These are phyloP conservation scores for Hypocryptadius cinnamomeus DNA, from an alignment of 2,113 vertebrate genomes.

Conservation along the genomic window DNA sequence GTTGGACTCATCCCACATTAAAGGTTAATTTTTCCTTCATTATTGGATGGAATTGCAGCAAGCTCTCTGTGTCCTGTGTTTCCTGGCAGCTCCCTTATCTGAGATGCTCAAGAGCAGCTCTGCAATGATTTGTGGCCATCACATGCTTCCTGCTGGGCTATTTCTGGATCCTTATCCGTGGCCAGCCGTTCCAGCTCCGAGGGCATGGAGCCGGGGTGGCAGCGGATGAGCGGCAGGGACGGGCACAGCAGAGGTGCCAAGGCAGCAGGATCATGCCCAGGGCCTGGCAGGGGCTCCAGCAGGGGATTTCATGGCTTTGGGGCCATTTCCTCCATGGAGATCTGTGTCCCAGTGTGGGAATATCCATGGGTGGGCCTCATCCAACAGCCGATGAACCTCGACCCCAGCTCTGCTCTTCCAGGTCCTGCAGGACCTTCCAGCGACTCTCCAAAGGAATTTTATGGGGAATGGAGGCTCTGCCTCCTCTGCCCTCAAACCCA, in stretches of 20 bases:
- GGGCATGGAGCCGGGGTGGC: not conserved
- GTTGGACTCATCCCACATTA: accelerated
- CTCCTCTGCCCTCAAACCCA: not conserved
- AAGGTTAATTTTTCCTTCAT: not conserved
- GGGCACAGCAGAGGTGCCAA: not conserved
- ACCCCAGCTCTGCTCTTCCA: accelerated
- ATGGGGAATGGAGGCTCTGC: not conserved
- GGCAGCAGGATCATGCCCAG: not conserved
- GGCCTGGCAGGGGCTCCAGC: not conserved
- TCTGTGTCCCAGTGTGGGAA: accelerated
- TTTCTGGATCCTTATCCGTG: not conserved
- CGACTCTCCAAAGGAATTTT: not conserved
- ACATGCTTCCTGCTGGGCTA: not conserved
- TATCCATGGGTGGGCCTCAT: accelerated
- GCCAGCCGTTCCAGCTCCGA: not conserved
- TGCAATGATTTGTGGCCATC: not conserved
- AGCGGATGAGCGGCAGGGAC: not conserved
- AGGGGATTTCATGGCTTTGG: not conserved
- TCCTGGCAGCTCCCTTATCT: not conserved
- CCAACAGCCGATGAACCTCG: not conserved
- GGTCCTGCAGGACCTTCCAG: not conserved
- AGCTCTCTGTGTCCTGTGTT: not conserved
- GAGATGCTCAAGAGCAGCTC: not conserved
- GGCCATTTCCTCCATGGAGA: accelerated
- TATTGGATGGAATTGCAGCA: not conserved